These are phyloP conservation scores for Burhinus oedicnemus DNA, from an alignment of 2,113 vertebrate species.

Conservation along the genomic window DNA sequence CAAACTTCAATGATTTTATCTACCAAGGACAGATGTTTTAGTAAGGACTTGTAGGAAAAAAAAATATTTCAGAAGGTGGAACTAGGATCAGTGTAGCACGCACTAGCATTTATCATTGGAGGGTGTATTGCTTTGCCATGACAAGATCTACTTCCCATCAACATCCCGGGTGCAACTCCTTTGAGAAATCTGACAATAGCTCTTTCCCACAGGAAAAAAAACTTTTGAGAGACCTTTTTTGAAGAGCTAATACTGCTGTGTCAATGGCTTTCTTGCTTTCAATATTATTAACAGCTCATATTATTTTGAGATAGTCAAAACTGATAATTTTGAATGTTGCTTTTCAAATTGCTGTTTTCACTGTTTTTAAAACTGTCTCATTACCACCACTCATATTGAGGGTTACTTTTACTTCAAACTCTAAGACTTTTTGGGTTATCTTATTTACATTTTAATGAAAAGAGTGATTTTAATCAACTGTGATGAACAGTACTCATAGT, in stretches of 20 bases:
- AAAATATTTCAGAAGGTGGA: not conserved
- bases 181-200: not conserved
- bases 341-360: not conserved
- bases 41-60: not conserved
- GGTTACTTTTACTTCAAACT: not conserved
- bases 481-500: not conserved
- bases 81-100: not conserved
- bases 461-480: not conserved
- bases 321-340: not conserved
- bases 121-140: fast-evolving
- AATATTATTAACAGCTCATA: not conserved
- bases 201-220: not conserved
- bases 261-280: not conserved
- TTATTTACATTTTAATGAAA: not conserved
- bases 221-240: not conserved
- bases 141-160: not conserved
- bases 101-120: not conserved
- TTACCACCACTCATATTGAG: not conserved
- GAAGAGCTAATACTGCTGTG: not conserved
- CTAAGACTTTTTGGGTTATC: not conserved
- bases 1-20: not conserved
- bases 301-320: not conserved
- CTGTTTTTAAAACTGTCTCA: not conserved
- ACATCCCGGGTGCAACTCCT: not conserved
- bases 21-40: not conserved